Base-by-base conservation (phyloP, 2,888 invertebrate genomes). In the Drosophila greeni region DNA sequence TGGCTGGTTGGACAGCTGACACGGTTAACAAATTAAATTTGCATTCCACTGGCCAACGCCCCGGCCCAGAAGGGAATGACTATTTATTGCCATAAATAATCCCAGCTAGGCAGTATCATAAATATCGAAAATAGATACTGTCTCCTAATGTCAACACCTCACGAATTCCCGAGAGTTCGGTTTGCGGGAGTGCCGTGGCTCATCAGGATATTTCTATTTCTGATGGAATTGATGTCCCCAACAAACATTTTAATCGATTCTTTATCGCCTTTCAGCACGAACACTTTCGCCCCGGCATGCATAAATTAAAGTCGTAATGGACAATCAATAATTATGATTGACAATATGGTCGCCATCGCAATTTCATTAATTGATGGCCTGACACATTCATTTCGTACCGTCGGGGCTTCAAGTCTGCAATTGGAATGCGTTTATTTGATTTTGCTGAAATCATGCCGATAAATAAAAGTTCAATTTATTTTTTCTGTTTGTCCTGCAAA, bases 281-380 rank as follows among this genome's bases (percentile, higher is more conserved):
- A 69, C 58, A 74, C 64, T 57, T 49, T 64, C 26, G 29, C 14
- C 16, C 20, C 56, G 59, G 24, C 49, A 47, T 66, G 74, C 54
- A 79, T 82, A 79, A 84, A 82, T 79, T 72, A 82, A 48, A 66
- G 34, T 36, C 49, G 39, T 74, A 79, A 79, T 79, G 70, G 72
- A 79, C 80, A 82, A 84, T 84, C 79, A 76, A 79, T 84, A 79
- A 82, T 79, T 67, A 76, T 84, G 76, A 84, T 73, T 79, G 84
- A 82, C 80, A 84, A 67, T 60, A 65, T 66, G 59, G 53, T 33
- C 39, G 62, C 36, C 20, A 20, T 70, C 51, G 39, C 52, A 66
- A 51, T 64, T 62, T 48, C 64, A 73, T 68, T 75, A 66, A 58
- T 74, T 56, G 55, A 66, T 64, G 69, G 66, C 56, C 45, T 48